Conservation (phyloP, 92 coral and sea anemone species). For the Umimayanthus kanabou region DNA sequence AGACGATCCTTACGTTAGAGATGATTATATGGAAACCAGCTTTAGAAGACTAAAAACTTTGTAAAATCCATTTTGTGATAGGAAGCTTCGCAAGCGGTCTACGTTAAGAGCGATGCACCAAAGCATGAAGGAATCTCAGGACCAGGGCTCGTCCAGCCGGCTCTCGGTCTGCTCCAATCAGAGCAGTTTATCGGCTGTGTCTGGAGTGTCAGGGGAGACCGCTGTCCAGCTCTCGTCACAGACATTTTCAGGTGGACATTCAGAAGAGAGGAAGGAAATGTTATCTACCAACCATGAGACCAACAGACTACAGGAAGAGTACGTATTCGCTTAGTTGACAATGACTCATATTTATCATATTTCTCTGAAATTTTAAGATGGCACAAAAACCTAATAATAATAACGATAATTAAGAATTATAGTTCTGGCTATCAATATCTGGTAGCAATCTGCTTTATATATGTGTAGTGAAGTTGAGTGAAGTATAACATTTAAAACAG, state of each 20-base stretch:
- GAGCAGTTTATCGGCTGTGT: constrained; percentile 43
- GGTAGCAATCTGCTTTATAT: too few relatives aligned
- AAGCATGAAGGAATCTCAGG: constrained; percentile 52
- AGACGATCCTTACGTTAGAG: too few relatives aligned
- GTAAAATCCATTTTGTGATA: constrained; percentile 2
- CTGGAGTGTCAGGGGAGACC: constrained; percentile 39
- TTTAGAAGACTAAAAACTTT: background rate
- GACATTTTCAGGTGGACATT: background rate
- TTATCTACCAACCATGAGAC: background rate
- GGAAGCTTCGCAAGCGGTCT: constrained; percentile 60
- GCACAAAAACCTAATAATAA: too few relatives aligned
- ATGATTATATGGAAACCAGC: too few relatives aligned
- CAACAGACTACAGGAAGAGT: background rate
- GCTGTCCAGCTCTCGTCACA: constrained; percentile 20
- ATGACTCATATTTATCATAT: background rate
- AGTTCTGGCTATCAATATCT: too few relatives aligned
- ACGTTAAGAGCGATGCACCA: constrained; percentile 58
- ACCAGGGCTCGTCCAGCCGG: constrained; percentile 37
- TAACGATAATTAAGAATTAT: too few relatives aligned
- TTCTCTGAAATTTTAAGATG: background rate
- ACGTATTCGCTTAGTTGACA: background rate
- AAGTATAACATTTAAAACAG: too few relatives aligned
- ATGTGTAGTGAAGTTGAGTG: too few relatives aligned
- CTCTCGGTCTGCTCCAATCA: constrained; percentile 27
- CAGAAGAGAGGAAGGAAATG: background rate